Base-by-base conservation (phyloP, 2,797 vertebrate genomes). In the Mormyrus hasselquistii region DNA sequence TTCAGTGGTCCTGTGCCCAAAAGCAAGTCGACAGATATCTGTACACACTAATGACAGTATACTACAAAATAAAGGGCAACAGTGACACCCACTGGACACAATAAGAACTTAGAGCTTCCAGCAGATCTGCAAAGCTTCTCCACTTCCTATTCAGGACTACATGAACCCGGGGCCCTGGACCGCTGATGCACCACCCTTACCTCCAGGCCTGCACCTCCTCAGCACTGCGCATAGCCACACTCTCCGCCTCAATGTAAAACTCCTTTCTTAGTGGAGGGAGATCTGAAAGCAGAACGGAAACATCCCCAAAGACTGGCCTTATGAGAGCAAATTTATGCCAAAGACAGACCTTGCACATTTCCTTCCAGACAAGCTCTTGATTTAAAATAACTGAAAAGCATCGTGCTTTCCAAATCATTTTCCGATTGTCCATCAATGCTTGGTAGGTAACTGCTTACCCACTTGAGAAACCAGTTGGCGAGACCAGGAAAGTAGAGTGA, bases 261-360 rank as follows among this genome's bases (percentile, higher is more conserved):
- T 95, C 94, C 94, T 98, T 99, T 93, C 96, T 96, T 90, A 99
- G 90, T 62, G 96, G 95, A 88, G 97, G 96, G 57, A 98, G 94
- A 90, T 94, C 98, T 99, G 84, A 69, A 92, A 38, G 88, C 89
- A 84, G 92, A 90, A 91, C 90, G 53, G 38, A 62, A 14, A 59
- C 34, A 79, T 50, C 25, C 14, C 29, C 55, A 73, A 16, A 7
- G 2, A 3, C n/a, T 55, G 14, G 3, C 22, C 69, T 22, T 2
- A 7, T 16, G 49, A n/a, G 53, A 53, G 86, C n/a, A 19, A 2
- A 52, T 22, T 29, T 52, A 25, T 47, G 22, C 44, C 41, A 25
- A 22, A 25, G 9, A 83, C 79, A 44, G 41, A 2, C 16, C 76
- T 44, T 69, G 62, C 2, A 25, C 9, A 29, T 65, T 65, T 65